Evolutionary conservation across 30 jellyfish, hydroid and myxozoan species (phyloP), one percentile per base, ranked within the genome.

Genomic region (Aurelia sp.): DNA sequence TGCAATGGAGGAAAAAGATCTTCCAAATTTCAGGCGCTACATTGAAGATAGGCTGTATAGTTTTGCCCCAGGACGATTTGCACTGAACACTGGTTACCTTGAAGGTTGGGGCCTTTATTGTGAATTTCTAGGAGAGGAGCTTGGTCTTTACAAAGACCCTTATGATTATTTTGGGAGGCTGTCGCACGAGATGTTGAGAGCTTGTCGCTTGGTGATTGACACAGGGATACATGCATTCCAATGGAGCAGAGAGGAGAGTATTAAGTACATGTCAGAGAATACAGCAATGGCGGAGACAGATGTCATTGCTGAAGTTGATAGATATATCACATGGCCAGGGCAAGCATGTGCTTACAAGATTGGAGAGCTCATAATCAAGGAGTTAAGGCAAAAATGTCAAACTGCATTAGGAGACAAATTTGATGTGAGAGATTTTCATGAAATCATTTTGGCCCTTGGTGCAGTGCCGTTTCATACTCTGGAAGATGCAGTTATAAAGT

Each of bases 91-190:
- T 8, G 97, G 94, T 15, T 93, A 88, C 40, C 60, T 93, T 5
- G 98, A 93, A 78, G 98, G 98, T 10, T 93, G 98, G 98, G 98
- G 98, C 24, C 81, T 93, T 13, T 93, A 93, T 61, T 88, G 93
- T 76, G 98, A 93, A 82, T 93, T 73, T 78, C 92, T 93, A 38
- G 98, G 98, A 35, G 98, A 93, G 74, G 98, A 93, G 73, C 69
- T 93, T 51, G 85, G 85, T 6, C 63, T 93, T 60, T 93, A 93
- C 65, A 75, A 78, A 44, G 93, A 93, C 61, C 97, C 93, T 3
- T 88, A 80, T 57, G 91, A 93, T 63, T 82, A 80, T 30, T 88
- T 74, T 78, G 98, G 98, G 19, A 73, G 98, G 21, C 87, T 93
- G 1, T 93, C 98, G 2, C 97, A 93, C 72, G 98, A 93, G 76